These are phyloP conservation scores for Poecilia wingei DNA, from an alignment of 2,797 vertebrate genomes.

Conservation along the genomic window DNA sequence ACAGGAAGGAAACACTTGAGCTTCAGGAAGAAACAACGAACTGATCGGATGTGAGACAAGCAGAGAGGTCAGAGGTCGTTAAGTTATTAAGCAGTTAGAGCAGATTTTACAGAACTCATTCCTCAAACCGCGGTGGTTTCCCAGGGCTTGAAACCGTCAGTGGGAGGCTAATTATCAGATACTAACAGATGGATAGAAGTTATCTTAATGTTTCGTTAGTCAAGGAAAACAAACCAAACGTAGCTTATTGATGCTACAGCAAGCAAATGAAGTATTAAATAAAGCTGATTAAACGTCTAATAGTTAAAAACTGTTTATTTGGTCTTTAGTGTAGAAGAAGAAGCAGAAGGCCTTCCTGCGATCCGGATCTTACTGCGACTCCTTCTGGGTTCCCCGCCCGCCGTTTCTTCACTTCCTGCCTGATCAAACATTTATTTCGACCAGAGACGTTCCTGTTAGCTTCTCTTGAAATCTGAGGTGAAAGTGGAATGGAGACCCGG, in stretches of 20 bases:
- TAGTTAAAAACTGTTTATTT: not conserved
- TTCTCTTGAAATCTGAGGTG: not conserved
- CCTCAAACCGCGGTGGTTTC: not conserved
- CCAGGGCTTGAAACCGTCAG: not conserved
- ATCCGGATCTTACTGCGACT: not conserved
- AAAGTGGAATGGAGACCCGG: too few relatives aligned
- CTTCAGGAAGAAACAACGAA: slow-evolving; percentile 23
- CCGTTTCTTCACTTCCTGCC: not conserved
- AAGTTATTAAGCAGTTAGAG: slow-evolving; percentile 62
- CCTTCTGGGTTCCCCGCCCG: not conserved
- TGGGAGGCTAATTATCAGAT: not conserved
- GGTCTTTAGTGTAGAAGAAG: not conserved
- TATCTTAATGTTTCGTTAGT: not conserved
- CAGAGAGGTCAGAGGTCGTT: slow-evolving; percentile 32
- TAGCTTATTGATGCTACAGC: not conserved
- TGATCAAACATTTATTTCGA: not conserved
- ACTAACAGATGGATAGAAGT: not conserved
- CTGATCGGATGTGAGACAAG: slow-evolving; percentile 67
- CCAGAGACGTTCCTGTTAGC: not conserved
- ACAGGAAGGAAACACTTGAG: slow-evolving; percentile 61
- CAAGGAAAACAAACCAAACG: not conserved
- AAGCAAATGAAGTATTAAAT: not conserved
- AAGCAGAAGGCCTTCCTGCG: not conserved
- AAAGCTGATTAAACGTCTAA: not conserved
- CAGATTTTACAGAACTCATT: slow-evolving; percentile 34